Evolutionary conservation across 2,797 vertebrate species (phyloP).

Genomic region (Pempheris klunzingeri): DNA sequence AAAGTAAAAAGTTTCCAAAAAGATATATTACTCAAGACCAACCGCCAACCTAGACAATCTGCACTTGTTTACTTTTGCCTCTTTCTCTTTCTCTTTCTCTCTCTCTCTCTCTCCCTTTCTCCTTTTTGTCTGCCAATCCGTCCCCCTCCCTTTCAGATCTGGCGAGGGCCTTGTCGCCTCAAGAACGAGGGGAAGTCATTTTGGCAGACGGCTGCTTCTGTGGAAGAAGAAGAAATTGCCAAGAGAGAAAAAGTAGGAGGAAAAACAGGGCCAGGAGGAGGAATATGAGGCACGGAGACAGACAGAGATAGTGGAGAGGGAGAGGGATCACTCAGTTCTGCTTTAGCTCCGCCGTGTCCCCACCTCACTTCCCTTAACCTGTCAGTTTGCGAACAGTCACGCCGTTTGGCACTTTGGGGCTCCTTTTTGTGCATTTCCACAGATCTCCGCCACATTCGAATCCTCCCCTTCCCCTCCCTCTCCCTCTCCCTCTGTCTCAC

Average conservation of each 20-base stretch:
- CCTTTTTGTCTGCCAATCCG: conserved; percentile 8
- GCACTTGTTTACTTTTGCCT: conserved; percentile 36
- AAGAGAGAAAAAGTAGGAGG: conserved; percentile 28
- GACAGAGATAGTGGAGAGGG: conserved; percentile 29
- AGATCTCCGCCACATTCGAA: conserved; percentile 15
- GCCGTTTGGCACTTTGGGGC: conserved; percentile 44
- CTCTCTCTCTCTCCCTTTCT: not conserved
- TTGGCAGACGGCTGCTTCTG: conserved; percentile 51
- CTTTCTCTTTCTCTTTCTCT: not conserved
- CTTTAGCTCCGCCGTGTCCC: conserved; percentile 46
- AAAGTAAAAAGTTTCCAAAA: too few relatives aligned
- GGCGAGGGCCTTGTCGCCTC: conserved; percentile 36
- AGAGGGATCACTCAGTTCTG: conserved; percentile 55
- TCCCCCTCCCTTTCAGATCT: conserved; percentile 15
- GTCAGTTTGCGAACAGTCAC: conserved; percentile 55
- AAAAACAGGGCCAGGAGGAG: conserved; percentile 31
- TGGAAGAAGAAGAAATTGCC: conserved; percentile 28
- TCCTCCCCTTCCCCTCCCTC: not conserved
- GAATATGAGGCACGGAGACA: conserved; percentile 38
- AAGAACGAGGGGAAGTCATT: conserved; percentile 38
- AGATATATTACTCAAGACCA: too few relatives aligned
- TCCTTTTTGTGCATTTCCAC: conserved; percentile 36
- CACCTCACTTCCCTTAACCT: conserved; percentile 56
- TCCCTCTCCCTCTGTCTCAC: conserved; percentile 10
- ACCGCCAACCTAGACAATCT: conserved; percentile 38